Percentiles rank a stretch among this genome's conserved stretches.
phyloP scores from a whole-genome alignment of 2,888 invertebrate genomes.

The Conus canariensis region DNA sequence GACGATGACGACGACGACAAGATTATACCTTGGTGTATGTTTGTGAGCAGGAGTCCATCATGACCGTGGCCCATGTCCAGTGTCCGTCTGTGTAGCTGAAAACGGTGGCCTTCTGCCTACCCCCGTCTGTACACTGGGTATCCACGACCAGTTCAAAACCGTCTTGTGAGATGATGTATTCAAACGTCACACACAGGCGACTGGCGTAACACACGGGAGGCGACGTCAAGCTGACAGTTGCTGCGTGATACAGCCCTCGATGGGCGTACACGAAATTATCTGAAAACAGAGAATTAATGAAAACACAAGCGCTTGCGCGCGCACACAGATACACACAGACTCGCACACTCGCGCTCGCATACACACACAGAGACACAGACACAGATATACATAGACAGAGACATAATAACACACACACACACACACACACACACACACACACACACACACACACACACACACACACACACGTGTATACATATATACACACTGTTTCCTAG shows the following conservation, averaged over 20 bases:
- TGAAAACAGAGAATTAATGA: neutral
- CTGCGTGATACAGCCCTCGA: neutral
- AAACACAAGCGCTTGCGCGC: neutral
- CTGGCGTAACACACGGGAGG: neutral
- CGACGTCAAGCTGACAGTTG: neutral
- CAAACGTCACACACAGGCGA: neutral
- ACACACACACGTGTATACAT: neutral
- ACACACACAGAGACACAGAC: neutral
- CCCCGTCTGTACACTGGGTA: neutral
- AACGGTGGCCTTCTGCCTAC: neutral
- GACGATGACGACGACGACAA: too few relatives aligned
- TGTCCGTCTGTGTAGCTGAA: neutral
- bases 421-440: conserved; percentile 8
- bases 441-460: neutral
- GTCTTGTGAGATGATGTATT: neutral
- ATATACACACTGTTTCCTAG: too few relatives aligned
- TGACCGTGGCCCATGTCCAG: neutral
- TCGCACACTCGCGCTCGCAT: neutral
- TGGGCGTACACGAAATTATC: neutral
- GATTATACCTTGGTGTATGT: neutral
- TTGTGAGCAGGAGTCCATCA: neutral
- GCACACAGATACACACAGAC: neutral
- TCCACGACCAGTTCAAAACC: neutral
- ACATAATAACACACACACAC: neutral
- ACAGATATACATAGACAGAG: neutral